Percentiles rank a stretch among this genome's conserved stretches.
These are phyloP conservation scores for Dermochelys coriacea DNA, from an alignment of 2,797 vertebrate species.

Conservation along the genomic window DNA sequence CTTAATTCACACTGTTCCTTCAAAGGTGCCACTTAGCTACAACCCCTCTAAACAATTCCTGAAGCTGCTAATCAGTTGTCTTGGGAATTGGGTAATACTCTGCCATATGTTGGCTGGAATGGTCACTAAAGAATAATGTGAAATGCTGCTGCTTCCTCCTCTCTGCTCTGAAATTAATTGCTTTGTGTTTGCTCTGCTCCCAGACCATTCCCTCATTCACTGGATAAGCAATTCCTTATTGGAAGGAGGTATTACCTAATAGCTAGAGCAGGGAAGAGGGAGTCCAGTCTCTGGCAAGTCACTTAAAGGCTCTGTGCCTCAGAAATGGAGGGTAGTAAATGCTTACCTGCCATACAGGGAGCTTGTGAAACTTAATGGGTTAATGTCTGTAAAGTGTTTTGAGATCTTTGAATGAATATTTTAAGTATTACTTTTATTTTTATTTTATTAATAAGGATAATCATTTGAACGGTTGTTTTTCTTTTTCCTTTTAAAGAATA, in stretches of 20 bases:
- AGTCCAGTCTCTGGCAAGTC: background rate
- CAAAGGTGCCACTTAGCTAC: background rate
- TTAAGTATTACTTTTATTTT: background rate
- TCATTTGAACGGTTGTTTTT: background rate
- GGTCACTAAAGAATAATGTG: background rate
- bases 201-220: background rate
- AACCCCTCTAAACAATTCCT: background rate
- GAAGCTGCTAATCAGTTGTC: background rate
- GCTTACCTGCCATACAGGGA: background rate
- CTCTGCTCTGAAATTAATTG: background rate
- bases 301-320: background rate
- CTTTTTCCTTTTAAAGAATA: background rate
- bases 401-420: background rate
- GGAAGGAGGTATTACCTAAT: background rate
- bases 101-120: background rate
- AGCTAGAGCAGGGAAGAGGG: background rate
- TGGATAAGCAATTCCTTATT: too few species aligned
- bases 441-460: background rate
- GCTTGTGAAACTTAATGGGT: background rate
- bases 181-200: fast-evolving
- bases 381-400: background rate
- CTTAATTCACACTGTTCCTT: background rate
- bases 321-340: background rate
- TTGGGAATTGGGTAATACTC: background rate
- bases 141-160: background rate